Base-by-base conservation (phyloP, 35 echinoderm and acorn worm genomes). In the Strongylocentrotus purpuratus region DNA sequence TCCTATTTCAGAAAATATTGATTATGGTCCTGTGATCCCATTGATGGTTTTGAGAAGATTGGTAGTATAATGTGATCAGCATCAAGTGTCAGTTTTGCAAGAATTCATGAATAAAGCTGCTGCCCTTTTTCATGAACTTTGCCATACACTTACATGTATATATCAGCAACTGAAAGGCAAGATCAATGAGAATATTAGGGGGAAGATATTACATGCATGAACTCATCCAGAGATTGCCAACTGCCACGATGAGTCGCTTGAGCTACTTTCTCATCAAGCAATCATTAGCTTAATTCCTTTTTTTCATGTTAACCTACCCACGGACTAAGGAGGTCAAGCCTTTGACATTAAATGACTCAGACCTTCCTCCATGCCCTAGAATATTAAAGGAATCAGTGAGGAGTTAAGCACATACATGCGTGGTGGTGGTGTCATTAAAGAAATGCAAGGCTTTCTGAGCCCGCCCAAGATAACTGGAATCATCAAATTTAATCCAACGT, bases 331-430 rank as follows among this genome's bases (percentile, higher is more conserved):
- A 28, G 65, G 65, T 78, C 65, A 78, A 78, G 28, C 65, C 65
- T n/a, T 78, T 78, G 65, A 78, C 65, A 78, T 78, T 78, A 78
- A 78, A 78, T 22, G 65, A n/a, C 20, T 78, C 65, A 78, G n/a
- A 78, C 7, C 7, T 78, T 2, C 50, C 7, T 55, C 50, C 7
- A 78, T 78, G 65, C 65, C 50, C 50, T 78, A 22, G 25, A 78
- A 78, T 22, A 41, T 41, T 41, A 41, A 41, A 41, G 35, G 35
- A 41, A 59, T 78, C 65, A 28, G 65, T 8, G 15, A 12, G 1
- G 65, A 78, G 65, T 78, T 78, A 22, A 78, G 65, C 4, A 78
- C 65, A 8, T 78, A 8, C 22, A 78, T 78, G 65, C 25, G 65
- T 78, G 65, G 65, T 22, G 4, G 61, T 70, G 65, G 65, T 3